Evolutionary conservation across 2,113 vertebrate genomes (phyloP).

Genomic region (Psilopsiagon aymara): DNA sequence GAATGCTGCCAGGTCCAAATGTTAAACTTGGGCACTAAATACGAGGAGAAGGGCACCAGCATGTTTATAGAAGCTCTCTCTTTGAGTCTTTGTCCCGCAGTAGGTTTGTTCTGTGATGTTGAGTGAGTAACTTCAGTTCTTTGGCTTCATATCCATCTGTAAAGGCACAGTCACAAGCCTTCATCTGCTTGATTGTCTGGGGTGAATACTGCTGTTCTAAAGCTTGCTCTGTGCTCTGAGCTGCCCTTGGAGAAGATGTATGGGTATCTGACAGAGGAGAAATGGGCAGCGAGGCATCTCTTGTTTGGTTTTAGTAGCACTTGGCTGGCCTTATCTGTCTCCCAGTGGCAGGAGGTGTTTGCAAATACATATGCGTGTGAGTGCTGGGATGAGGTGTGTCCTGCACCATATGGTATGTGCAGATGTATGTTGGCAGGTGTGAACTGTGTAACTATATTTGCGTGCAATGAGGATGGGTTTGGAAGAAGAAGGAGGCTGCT

Average conservation of each 20-base stretch:
- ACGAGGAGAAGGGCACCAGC: background rate
- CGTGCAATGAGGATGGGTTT: background rate
- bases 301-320: background rate
- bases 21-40: background rate
- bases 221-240: background rate
- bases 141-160: background rate
- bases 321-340: background rate
- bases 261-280: background rate
- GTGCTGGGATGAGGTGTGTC: background rate
- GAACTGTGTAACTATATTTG: background rate
- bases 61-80: background rate
- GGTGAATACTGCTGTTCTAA: background rate
- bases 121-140: background rate
- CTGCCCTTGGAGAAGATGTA: fast-evolving
- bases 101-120: background rate
- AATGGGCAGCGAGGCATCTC: background rate
- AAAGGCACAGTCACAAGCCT: background rate
- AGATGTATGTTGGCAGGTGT: conserved; percentile 30
- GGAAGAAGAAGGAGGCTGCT: conserved; percentile 5
- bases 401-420: background rate
- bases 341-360: conserved; percentile 44
- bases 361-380: background rate
- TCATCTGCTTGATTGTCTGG: background rate
- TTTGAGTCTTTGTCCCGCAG: background rate
- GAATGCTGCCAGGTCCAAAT: background rate